A percentile compares a stretch with the other conserved stretches of the same genome.
Conservation (phyloP, 2,888 invertebrate species). For the Xestia sexstrigata region DNA sequence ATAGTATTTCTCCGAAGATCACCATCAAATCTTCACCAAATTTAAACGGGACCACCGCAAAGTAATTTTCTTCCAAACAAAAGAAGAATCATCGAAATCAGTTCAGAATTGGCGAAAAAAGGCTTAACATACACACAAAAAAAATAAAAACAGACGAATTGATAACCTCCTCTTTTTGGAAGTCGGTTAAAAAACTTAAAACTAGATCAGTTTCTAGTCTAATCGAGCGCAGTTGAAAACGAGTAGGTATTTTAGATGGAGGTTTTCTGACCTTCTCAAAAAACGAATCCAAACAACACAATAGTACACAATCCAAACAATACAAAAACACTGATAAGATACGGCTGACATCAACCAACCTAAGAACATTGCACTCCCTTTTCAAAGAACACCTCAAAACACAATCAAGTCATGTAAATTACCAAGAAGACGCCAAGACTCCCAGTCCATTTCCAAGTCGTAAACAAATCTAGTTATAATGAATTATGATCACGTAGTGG, state of each 20-base stretch:
- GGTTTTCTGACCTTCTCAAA: neutral
- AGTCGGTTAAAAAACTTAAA: too few species aligned
- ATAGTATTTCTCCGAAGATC: too few species aligned
- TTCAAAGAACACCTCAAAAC: neutral
- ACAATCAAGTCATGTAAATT: slow-evolving; percentile 27
- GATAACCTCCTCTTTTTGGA: too few species aligned
- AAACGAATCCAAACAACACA: neutral
- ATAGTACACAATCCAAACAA: too few species aligned
- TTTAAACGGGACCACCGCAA: too few species aligned
- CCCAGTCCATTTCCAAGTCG: slow-evolving; percentile 24
- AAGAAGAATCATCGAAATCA: too few species aligned
- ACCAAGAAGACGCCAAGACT: slow-evolving; percentile 2
- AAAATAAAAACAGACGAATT: too few species aligned
- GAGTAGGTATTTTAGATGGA: neutral
- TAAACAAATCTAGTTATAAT: slow-evolving; percentile 67
- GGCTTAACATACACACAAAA: too few species aligned
- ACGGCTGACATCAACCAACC: neutral
- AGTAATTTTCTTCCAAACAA: too few species aligned
- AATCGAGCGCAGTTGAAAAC: neutral
- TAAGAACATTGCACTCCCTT: neutral
- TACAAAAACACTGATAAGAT: neutral
- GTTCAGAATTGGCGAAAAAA: too few species aligned
- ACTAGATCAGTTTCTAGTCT: neutral
- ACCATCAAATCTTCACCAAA: too few species aligned
- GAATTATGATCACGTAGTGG: slow-evolving; percentile 64